Evolutionary conservation across 2,797 vertebrate species (phyloP).

Genomic region (Macropodus opercularis): DNA sequence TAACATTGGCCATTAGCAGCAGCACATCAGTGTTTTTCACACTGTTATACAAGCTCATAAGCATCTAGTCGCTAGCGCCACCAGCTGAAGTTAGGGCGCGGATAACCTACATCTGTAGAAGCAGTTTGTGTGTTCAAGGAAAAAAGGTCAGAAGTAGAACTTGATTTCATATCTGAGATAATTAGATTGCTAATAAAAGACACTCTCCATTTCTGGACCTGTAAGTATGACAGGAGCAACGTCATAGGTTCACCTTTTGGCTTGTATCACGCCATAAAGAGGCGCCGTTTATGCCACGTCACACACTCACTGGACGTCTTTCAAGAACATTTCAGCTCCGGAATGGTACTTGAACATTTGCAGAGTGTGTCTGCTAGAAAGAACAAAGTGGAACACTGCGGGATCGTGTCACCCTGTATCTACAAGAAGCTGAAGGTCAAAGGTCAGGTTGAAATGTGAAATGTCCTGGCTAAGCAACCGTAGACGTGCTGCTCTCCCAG

Average conservation of each 20-base stretch:
- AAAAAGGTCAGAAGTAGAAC: not conserved
- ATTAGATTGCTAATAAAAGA: constrained; percentile 2
- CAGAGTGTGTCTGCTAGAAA: not conserved
- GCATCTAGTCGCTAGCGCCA: no score
- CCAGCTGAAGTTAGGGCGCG: no score
- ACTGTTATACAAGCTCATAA: no score
- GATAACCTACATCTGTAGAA: not conserved
- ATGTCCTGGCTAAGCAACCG: constrained; percentile 46
- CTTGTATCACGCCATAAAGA: constrained; percentile 27
- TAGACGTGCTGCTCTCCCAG: constrained; percentile 25
- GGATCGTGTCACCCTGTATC: not conserved
- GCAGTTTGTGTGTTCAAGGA: not conserved
- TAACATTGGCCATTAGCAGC: no score
- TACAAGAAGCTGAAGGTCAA: no score
- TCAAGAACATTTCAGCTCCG: no score
- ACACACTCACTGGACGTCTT: no score
- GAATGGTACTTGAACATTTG: not conserved
- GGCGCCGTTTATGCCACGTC: no score
- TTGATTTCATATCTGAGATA: not conserved
- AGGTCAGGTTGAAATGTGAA: no score
- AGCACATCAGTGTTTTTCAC: no score
- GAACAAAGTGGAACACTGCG: not conserved
- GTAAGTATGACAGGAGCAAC: not conserved
- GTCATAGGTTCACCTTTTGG: constrained; percentile 1
- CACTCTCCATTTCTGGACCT: not conserved